Evolutionary conservation across 2,888 invertebrate genomes (phyloP), one percentile per base, ranked within the genome.

Genomic region (Eristalis tenax): DNA sequence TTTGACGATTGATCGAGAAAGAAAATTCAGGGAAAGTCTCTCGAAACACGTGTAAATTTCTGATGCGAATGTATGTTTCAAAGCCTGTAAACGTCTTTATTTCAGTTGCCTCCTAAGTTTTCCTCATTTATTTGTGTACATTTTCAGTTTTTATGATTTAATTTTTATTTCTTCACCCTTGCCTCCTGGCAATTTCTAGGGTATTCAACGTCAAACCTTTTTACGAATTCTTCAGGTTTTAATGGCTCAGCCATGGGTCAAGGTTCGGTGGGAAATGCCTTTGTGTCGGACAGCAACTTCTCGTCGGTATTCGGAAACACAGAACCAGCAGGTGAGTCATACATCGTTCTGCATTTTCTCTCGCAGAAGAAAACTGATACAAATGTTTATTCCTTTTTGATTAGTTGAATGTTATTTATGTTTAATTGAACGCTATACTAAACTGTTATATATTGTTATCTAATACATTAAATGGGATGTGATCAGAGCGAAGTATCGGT

Each of bases 231-330:
- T 90, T 90, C 80, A 94, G 94, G 93, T 91, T 94, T 93, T 91
- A 93, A 93, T 91, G 93, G 93, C 89, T 90, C 93, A 88, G 90
- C 91, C 91, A 90, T 90, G 89, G 90, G 91, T 84, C 91, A 92
- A 84, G 83, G 79, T 2, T 93, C 93, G 92, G 92, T 91, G 88
- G 92, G 92, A 89, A 94, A 94, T 93, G 94, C 95, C 90, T 97
- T 97, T 94, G 97, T 97, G 92, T 96, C 97, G 92, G 97, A 97
- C 93, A 97, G 96, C 94, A 96, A 96, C 94, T 97, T 97, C 94
- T 96, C 96, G 91, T 96, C 97, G 91, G 97, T 97, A 90, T 98
- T 98, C 94, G 97, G 97, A 93, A 95, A 95, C 94, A 94, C 95
- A 91, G 96, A 96, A 92, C 93, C 95, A 90, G 93, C 94, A 94